phyloP scores from a whole-genome alignment of 2,797 vertebrate genomes.

The Crocidura indochinensis region DNA sequence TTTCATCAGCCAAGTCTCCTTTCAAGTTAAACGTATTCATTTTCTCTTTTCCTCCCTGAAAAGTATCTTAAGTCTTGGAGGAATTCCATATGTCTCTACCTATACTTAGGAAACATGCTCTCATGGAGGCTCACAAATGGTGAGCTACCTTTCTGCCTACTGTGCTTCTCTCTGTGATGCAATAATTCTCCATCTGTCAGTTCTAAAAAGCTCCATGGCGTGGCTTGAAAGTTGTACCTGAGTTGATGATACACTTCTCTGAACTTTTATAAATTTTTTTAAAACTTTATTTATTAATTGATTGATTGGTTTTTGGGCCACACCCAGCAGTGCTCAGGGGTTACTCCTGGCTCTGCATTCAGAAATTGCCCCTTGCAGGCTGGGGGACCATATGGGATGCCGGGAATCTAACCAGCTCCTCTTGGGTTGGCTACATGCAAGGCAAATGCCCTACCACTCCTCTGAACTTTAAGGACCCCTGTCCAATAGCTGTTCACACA shows the following conservation, averaged over 20 bases:
- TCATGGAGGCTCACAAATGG: slow-evolving; percentile 25
- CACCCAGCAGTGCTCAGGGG: no score
- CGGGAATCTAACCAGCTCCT: no score
- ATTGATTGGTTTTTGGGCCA: no score
- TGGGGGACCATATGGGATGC: no score
- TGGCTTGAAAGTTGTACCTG: neutral
- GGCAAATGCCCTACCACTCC: neutral
- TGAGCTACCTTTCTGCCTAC: neutral
- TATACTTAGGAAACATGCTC: slow-evolving; percentile 56
- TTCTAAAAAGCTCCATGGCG: neutral
- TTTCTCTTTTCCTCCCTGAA: slow-evolving; percentile 69
- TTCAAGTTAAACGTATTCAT: slow-evolving; percentile 70
- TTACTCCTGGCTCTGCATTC: no score
- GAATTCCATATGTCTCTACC: slow-evolving; percentile 73
- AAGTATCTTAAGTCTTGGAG: slow-evolving; percentile 71
- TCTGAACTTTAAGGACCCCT: neutral
- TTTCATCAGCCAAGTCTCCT: slow-evolving; percentile 73
- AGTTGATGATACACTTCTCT: neutral
- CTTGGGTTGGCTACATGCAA: no score
- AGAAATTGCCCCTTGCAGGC: no score
- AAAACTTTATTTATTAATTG: no score
- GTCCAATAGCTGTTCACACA: neutral
- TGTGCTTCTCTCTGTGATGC: neutral
- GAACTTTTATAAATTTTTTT: neutral
- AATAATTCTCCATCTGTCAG: neutral